Evolutionary conservation across 2,113 vertebrate species (phyloP).

Genomic region (Ictalurus furcatus): DNA sequence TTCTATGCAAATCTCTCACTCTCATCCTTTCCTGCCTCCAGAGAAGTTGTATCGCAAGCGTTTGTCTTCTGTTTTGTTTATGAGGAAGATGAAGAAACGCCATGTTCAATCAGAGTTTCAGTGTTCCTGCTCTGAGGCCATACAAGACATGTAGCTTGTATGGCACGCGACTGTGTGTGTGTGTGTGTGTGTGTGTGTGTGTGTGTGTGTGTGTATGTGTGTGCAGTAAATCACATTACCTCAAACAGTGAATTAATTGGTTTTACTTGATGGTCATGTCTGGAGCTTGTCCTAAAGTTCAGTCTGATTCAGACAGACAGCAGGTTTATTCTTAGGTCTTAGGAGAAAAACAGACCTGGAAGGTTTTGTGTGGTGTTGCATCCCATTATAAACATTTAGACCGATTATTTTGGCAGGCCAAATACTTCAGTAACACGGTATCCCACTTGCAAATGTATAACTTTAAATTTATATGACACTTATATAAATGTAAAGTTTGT

Average conservation of each 20-base stretch:
- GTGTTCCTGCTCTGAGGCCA: neutral
- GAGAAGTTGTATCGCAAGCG: slow-evolving; percentile 6
- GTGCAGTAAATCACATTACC: slow-evolving; percentile 28
- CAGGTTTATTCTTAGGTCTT: neutral
- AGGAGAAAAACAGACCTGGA: neutral
- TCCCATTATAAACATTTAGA: neutral
- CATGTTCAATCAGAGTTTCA: slow-evolving; percentile 12
- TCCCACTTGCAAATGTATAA: neutral
- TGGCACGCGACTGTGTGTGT: neutral
- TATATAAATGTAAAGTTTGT: neutral
- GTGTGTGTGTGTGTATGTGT: neutral
- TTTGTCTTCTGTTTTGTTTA: slow-evolving; percentile 44
- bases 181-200: neutral
- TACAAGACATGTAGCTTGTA: neutral
- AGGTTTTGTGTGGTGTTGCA: neutral
- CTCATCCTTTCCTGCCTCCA: slow-evolving; percentile 23
- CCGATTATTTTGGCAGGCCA: neutral
- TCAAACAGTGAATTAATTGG: slow-evolving; percentile 21
- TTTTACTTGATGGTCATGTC: slow-evolving; percentile 22
- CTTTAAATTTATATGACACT: neutral
- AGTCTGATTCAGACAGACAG: slow-evolving; percentile 1
- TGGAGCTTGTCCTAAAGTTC: slow-evolving; percentile 19
- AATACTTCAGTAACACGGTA: neutral
- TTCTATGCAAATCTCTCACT: slow-evolving; percentile 79
- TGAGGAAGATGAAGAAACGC: slow-evolving; percentile 51